These are phyloP conservation scores for Canis aureus DNA, from an alignment of 2,113 vertebrate species.

Conservation along the genomic window DNA sequence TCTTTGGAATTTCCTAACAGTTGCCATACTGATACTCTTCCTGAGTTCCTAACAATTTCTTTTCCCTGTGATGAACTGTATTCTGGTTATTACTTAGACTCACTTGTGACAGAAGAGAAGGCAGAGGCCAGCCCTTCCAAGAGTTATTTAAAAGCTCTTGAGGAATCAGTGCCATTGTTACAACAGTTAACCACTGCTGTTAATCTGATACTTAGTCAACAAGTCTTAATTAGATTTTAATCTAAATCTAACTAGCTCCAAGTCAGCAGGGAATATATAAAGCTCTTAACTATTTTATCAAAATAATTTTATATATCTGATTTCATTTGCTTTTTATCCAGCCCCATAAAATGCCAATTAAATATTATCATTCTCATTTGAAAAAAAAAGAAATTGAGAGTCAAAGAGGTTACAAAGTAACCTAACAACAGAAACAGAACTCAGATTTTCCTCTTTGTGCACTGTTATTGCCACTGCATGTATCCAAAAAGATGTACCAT, in stretches of 20 bases:
- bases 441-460: neutral
- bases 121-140: neutral
- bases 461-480: neutral
- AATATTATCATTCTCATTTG: neutral
- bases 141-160: constrained; percentile 1
- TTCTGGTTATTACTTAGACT: neutral
- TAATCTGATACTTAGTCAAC: neutral
- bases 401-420: constrained; percentile 8
- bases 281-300: neutral
- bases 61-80: neutral
- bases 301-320: neutral
- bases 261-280: neutral
- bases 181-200: neutral
- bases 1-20: neutral
- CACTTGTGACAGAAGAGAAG: neutral
- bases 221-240: neutral
- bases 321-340: neutral
- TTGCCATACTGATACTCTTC: neutral
- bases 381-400: neutral
- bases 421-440: neutral
- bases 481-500: neutral
- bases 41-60: neutral
- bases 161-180: neutral
- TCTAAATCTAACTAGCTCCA: neutral
- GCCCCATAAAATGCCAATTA: neutral